Evolutionary conservation across 2,888 invertebrate genomes (phyloP), one percentile per base, ranked within the genome.

Genomic region (Dorcus hopei): DNA sequence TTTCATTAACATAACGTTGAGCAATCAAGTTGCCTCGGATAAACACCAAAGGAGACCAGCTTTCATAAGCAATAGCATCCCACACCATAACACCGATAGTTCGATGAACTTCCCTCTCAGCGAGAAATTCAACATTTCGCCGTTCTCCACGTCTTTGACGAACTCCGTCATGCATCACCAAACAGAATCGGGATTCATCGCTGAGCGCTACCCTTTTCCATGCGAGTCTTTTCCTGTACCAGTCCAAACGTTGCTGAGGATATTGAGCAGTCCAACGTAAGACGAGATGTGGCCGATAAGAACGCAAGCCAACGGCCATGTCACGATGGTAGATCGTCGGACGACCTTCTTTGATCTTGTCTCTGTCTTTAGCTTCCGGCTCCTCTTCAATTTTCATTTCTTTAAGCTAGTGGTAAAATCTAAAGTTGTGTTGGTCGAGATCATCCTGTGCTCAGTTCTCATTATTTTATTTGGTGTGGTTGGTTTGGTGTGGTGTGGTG

Each of bases 121-220:
- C 50, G 38, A 33, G 14, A 14, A 1, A 14, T 14, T 14, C 14
- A 14, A 14, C 14, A 50, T 50, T 16, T 9, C 50, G 50, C 14
- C 41, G 6, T 11, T 41, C 23, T 1, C 51, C 9, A 19, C 3
- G 42, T 40, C 23, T 39, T 19, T 42, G 19, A 39, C 23, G 14
- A 14, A 23, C 41, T 16, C 14, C 41, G 16, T 40, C 52, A 52
- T 45, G n/a, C 53, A 53, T 45, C 16, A 26, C 53, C 11, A 53
- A 3, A 38, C 53, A 45, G 26, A 43, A 53, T 53, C 53, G n/a
- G 9, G 53, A 53, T 53, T 53, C 26, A 53, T 47, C 38, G 6
- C 53, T 45, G 47, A 53, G 38, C 19, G 40, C 16, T 33, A 14
- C 1, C 1, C 1, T 14, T 14, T 41, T 42, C 43, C 52, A 52